Evolutionary conservation across 2,888 invertebrate genomes (phyloP).

Genomic region (Rhopalosiphum nymphaeae): DNA sequence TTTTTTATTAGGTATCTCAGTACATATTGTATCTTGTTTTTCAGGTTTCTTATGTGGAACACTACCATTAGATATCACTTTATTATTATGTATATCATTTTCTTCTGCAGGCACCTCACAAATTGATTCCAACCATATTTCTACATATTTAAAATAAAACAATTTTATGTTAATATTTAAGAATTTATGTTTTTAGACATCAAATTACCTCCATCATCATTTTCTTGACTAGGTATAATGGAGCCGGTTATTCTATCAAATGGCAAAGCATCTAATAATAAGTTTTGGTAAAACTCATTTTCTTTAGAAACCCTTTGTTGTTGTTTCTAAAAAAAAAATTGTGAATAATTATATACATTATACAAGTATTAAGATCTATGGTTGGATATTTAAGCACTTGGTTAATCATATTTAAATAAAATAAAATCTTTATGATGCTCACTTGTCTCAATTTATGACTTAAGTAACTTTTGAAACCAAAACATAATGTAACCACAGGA

Average conservation of each 20-base stretch:
- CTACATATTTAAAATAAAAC: slow-evolving; percentile 10
- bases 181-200: neutral
- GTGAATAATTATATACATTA: neutral
- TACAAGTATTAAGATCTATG: neutral
- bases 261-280: slow-evolving; percentile 91
- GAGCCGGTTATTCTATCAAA: slow-evolving; percentile 71
- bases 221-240: slow-evolving; percentile 61
- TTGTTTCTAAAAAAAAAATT: slow-evolving; percentile 76
- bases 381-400: neutral
- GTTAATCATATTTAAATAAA: neutral
- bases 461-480: slow-evolving; percentile 94
- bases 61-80: slow-evolving; percentile 60
- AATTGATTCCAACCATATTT: slow-evolving; percentile 64
- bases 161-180: neutral
- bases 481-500: slow-evolving; percentile 95
- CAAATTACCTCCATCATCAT: slow-evolving; percentile 59
- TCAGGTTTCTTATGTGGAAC: slow-evolving; percentile 56
- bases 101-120: slow-evolving; percentile 49
- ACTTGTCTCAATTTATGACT: slow-evolving; percentile 88
- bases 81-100: slow-evolving; percentile 53
- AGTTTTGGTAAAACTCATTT: slow-evolving; percentile 94
- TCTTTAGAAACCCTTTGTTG: slow-evolving; percentile 94
- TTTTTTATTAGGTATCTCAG: slow-evolving; percentile 61
- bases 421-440: slow-evolving; percentile 66
- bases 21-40: slow-evolving; percentile 53